Conservation (phyloP, 1,140 invertebrate species). For the Panagrolaimus sp. region DNA sequence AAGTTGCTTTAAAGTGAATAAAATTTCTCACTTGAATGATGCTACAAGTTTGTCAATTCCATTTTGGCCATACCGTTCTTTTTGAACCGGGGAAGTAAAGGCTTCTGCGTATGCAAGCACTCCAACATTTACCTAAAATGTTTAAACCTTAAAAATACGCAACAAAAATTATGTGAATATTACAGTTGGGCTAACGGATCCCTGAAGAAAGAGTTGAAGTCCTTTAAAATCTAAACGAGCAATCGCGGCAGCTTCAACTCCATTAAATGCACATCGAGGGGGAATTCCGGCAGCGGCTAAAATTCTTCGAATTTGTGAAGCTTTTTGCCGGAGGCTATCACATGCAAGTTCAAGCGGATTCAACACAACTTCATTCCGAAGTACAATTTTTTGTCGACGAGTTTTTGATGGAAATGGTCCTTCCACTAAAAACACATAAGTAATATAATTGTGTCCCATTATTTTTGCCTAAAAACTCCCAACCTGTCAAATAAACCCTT, state of each 20-base stretch:
- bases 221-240: slow-evolving; percentile 39
- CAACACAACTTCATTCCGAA: slow-evolving; percentile 27
- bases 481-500: slow-evolving; percentile 42
- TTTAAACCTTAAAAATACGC: slow-evolving; percentile 2
- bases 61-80: slow-evolving; percentile 34
- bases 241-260: slow-evolving; percentile 29
- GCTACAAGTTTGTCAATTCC: slow-evolving; percentile 32
- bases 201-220: slow-evolving; percentile 45
- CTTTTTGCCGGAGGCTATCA: slow-evolving; percentile 39
- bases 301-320: slow-evolving; percentile 41
- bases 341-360: slow-evolving; percentile 45
- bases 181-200: slow-evolving; percentile 46
- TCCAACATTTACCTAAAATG: slow-evolving; percentile 38
- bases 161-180: slow-evolving; percentile 17
- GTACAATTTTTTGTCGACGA: slow-evolving; percentile 36
- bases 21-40: slow-evolving; percentile 43
- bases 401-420: slow-evolving; percentile 39
- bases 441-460: background rate
- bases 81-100: slow-evolving; percentile 38
- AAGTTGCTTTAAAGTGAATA: background rate
- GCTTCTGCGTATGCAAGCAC: slow-evolving; percentile 48
- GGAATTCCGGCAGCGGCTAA: slow-evolving; percentile 41
- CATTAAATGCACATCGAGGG: slow-evolving; percentile 14
- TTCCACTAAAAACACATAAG: slow-evolving; percentile 32
- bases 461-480: background rate